Evolutionary conservation across 2,888 invertebrate species (phyloP).

Genomic region (Pseudanteris insignis): DNA sequence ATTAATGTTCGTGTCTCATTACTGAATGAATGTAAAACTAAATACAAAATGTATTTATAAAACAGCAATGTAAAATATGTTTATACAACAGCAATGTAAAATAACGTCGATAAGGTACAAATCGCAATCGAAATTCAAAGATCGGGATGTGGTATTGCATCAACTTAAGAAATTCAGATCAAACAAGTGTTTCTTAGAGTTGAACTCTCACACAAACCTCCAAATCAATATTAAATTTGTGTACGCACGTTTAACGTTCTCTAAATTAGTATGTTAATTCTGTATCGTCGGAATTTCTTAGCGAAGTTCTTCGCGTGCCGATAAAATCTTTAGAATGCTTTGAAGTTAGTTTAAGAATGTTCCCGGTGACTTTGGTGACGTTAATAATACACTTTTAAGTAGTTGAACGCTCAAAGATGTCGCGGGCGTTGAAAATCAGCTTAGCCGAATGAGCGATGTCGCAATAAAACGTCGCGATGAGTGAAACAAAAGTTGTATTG

Average conservation of each 20-base stretch:
- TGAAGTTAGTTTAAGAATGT: constrained; percentile 28
- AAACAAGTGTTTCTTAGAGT: too few relatives aligned
- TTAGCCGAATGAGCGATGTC: not conserved
- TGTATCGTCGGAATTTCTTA: constrained; percentile 11
- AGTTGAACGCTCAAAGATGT: constrained; percentile 1
- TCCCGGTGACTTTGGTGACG: constrained; percentile 15
- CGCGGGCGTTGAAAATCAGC: not conserved
- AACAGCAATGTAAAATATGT: too few relatives aligned
- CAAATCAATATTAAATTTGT: not conserved
- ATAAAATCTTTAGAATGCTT: constrained; percentile 38
- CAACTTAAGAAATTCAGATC: too few relatives aligned
- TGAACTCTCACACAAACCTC: too few relatives aligned
- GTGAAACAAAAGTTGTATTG: constrained; percentile 12
- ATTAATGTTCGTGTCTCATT: too few relatives aligned
- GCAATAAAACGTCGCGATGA: constrained; percentile 12
- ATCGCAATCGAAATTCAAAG: too few relatives aligned
- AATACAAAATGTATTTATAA: too few relatives aligned
- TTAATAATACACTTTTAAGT: constrained; percentile 20
- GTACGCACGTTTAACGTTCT: not conserved
- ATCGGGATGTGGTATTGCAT: too few relatives aligned
- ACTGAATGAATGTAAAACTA: too few relatives aligned
- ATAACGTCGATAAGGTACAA: too few relatives aligned
- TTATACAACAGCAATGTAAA: too few relatives aligned
- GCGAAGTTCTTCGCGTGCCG: constrained; percentile 15
- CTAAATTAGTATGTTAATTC: constrained; percentile 29